Evolutionary conservation across 2,888 invertebrate genomes (phyloP).

Genomic region (Pachymerium ferrugineum): DNA sequence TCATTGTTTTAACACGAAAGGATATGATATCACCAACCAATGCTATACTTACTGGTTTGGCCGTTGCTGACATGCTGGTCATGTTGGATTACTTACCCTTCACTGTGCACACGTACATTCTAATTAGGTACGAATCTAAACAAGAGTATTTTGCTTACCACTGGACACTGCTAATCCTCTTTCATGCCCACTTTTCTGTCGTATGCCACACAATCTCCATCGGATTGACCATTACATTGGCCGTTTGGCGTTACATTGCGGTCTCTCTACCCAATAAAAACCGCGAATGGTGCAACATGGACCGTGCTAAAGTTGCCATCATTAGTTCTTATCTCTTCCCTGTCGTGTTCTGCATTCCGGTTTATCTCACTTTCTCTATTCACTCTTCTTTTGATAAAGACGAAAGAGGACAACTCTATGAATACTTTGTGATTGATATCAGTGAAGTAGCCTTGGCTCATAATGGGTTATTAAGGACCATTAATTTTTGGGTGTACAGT

Average conservation of each 20-base stretch:
- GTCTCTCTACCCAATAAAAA: constrained; percentile 76
- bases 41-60: constrained; percentile 74
- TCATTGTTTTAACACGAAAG: constrained; percentile 77
- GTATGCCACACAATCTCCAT: constrained; percentile 85
- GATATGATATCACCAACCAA: constrained; percentile 92
- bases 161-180: constrained; percentile 78
- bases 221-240: constrained; percentile 84
- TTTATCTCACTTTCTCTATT: constrained; percentile 74
- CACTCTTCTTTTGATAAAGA: constrained; percentile 46
- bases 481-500: constrained; percentile 58
- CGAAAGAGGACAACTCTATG: constrained; percentile 42
- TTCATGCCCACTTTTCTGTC: constrained; percentile 85
- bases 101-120: constrained; percentile 54
- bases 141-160: constrained; percentile 61
- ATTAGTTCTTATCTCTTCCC: constrained; percentile 72
- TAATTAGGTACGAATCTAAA: constrained; percentile 40
- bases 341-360: constrained; percentile 76
- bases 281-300: constrained; percentile 73
- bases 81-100: constrained; percentile 86
- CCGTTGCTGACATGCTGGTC: constrained; percentile 86
- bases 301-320: constrained; percentile 68
- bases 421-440: constrained; percentile 63
- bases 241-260: constrained; percentile 78
- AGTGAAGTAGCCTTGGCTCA: constrained; percentile 59
- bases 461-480: constrained; percentile 50